A percentile compares a stretch with the other conserved stretches of the same genome.
phyloP scores from a whole-genome alignment of 2,113 vertebrate species.

The Oplegnathus fasciatus region DNA sequence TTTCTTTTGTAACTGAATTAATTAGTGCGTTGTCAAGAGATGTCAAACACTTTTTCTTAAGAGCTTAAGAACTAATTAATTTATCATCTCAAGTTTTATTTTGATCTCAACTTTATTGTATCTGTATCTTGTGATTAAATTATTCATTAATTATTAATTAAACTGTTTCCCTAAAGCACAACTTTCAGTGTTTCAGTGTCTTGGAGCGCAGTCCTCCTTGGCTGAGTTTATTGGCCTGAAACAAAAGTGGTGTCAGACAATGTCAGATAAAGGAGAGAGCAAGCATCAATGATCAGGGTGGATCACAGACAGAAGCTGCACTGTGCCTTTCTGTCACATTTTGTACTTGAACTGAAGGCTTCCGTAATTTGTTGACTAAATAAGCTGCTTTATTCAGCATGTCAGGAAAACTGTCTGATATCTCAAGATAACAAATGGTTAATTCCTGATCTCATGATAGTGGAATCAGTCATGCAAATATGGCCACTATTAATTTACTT shows the following conservation, averaged over 20 bases:
- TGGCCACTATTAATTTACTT: neutral
- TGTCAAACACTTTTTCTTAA: neutral
- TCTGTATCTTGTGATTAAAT: neutral
- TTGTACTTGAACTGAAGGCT: neutral
- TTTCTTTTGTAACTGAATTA: neutral
- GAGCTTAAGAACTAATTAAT: neutral
- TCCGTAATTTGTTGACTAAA: neutral
- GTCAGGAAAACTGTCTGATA: neutral
- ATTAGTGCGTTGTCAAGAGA: neutral
- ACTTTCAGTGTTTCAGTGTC: neutral
- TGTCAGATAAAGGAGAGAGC: slow-evolving; percentile 9
- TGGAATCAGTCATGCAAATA: neutral
- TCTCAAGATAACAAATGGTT: neutral
- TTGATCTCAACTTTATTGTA: neutral
- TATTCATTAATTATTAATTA: neutral
- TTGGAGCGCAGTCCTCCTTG: neutral
- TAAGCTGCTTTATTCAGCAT: neutral
- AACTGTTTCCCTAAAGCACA: neutral
- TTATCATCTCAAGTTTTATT: neutral
- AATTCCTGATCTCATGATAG: neutral
- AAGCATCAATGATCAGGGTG: slow-evolving; percentile 13
- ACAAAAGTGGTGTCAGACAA: neutral
- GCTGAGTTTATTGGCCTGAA: slow-evolving; percentile 4
- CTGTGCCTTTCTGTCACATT: neutral
- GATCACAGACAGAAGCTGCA: neutral